Evolutionary conservation across 2,113 vertebrate species (phyloP).

Genomic region (Propithecus coquereli): DNA sequence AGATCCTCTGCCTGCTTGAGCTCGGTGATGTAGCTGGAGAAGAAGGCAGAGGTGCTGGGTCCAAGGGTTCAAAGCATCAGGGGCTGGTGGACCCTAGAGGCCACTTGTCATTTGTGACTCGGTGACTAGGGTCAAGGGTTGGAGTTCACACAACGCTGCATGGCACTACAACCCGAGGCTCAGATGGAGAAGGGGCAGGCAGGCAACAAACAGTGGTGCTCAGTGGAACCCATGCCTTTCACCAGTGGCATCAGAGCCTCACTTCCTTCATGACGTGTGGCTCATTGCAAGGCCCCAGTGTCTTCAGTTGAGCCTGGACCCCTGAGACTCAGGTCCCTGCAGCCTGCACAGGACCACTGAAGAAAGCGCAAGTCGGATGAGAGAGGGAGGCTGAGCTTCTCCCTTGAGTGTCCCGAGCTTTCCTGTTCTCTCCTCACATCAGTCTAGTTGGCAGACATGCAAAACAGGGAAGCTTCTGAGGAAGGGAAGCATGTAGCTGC

Average conservation of each 20-base stretch:
- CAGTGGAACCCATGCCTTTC: neutral
- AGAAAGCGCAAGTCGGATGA: neutral
- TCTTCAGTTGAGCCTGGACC: neutral
- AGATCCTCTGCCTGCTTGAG: neutral
- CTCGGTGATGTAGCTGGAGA: neutral
- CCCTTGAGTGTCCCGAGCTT: neutral
- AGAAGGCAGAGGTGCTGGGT: neutral
- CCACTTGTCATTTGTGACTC: neutral
- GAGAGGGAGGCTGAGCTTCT: neutral
- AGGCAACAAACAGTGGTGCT: neutral
- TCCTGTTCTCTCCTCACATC: neutral
- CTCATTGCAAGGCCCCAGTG: neutral
- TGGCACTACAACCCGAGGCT: neutral
- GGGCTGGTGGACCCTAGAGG: neutral
- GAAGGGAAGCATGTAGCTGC: neutral
- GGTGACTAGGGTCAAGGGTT: neutral
- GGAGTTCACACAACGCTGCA: neutral
- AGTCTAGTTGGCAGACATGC: neutral
- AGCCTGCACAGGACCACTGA: neutral
- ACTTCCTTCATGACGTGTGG: neutral
- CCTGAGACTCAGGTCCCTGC: neutral
- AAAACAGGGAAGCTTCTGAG: neutral
- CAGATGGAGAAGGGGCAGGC: rapidly evolving
- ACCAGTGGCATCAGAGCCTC: neutral
- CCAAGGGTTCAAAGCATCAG: neutral